phyloP scores from a whole-genome alignment of 2,888 invertebrate species.

The Andrena minutula region DNA sequence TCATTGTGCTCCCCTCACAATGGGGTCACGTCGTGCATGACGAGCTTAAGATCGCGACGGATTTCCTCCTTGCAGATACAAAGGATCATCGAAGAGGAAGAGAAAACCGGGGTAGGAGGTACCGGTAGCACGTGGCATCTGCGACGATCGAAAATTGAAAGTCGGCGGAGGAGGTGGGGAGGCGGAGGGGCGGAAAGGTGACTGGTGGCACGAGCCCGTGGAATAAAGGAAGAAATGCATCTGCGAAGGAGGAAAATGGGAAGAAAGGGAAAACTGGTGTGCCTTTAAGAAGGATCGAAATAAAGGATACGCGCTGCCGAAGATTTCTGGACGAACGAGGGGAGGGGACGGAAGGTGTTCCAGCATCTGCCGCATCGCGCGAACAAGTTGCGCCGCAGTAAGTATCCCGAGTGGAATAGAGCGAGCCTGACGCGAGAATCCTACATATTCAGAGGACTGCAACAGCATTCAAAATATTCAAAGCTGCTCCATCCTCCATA shows the following conservation, averaged over 20 bases:
- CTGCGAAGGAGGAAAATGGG: constrained; percentile 47
- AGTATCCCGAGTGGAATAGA: no score
- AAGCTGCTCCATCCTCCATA: no score
- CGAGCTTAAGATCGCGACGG: constrained; percentile 62
- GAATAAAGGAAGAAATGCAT: constrained; percentile 54
- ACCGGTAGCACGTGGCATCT: constrained; percentile 70
- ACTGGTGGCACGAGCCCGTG: constrained; percentile 58
- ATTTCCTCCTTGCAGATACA: constrained; percentile 59
- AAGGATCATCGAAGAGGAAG: constrained; percentile 53
- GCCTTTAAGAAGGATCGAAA: constrained; percentile 34
- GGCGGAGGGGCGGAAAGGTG: constrained; percentile 36
- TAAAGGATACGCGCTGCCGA: background rate
- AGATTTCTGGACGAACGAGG: background rate
- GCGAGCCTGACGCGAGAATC: no score
- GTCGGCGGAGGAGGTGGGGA: background rate
- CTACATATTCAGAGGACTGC: no score
- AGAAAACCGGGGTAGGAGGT: constrained; percentile 33
- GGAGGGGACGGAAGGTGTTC: background rate
- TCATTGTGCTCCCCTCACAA: constrained; percentile 52
- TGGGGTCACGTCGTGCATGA: constrained; percentile 59
- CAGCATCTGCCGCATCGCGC: background rate
- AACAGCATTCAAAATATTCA: no score
- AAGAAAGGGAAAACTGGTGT: constrained; percentile 18
- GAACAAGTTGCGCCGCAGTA: background rate
- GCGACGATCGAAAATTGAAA: constrained; percentile 70